A percentile compares a stretch with the other conserved stretches of the same genome.
These are phyloP conservation scores for Epinephelus coioides DNA, from an alignment of 2,797 vertebrate genomes.

Conservation along the genomic window DNA sequence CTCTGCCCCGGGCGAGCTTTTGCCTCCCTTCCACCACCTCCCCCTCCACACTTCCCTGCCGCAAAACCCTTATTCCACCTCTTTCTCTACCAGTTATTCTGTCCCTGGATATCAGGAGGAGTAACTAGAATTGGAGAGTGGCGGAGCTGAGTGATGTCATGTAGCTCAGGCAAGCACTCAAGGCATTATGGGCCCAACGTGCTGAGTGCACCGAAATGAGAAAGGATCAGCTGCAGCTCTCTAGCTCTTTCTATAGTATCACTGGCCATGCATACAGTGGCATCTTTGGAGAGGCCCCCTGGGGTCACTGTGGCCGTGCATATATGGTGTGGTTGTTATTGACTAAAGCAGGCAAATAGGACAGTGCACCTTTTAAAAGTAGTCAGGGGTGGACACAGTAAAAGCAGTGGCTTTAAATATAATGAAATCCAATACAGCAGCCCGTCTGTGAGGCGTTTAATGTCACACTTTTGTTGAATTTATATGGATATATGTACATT, in stretches of 20 bases:
- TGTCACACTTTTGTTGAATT: background rate
- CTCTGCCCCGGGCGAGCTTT: slow-evolving; percentile 72
- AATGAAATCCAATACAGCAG: background rate
- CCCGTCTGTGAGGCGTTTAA: background rate
- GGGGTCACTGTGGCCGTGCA: slow-evolving; percentile 38
- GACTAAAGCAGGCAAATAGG: slow-evolving; percentile 31
- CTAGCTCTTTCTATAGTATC: slow-evolving; percentile 65
- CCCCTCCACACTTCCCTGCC: background rate
- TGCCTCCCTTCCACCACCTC: slow-evolving; percentile 2
- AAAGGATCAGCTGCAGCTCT: slow-evolving; percentile 77
- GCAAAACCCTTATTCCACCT: slow-evolving; percentile 48
- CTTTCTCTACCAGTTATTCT: slow-evolving; percentile 64
- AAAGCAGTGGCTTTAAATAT: slow-evolving; percentile 10
- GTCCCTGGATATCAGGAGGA: slow-evolving; percentile 66
- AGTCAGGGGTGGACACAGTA: background rate
- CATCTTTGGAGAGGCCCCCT: slow-evolving; percentile 44
- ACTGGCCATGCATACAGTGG: slow-evolving; percentile 33
- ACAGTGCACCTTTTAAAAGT: slow-evolving; percentile 23
- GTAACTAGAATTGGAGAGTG: slow-evolving; percentile 67
- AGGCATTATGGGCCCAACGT: slow-evolving; percentile 77
- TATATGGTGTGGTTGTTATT: slow-evolving; percentile 28
- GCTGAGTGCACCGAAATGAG: slow-evolving; percentile 81
- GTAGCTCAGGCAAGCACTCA: slow-evolving; percentile 76
- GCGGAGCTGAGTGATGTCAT: slow-evolving; percentile 76
- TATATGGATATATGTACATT: background rate